phyloP scores from a whole-genome alignment of 2,888 invertebrate species.

The Sussaba pulchella region DNA sequence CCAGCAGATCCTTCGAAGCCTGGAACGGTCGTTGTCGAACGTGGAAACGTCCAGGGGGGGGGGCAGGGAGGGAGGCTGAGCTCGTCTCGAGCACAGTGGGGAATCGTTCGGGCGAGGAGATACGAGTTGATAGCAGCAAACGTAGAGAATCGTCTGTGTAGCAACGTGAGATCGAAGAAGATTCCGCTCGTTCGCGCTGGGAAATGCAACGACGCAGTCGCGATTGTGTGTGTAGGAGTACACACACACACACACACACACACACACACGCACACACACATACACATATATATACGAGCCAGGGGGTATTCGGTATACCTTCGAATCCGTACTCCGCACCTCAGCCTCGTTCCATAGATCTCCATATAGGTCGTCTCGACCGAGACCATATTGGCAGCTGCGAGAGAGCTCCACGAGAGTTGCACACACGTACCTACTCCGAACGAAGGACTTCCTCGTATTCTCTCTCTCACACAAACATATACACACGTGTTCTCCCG shows the following conservation, averaged over 20 bases:
- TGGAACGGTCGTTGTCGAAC: too few species aligned
- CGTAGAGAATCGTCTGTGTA: slow-evolving; percentile 10
- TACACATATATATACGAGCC: neutral
- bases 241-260: neutral
- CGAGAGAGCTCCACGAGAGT: too few species aligned
- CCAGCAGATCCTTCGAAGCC: slow-evolving; percentile 13
- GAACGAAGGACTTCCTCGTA: neutral
- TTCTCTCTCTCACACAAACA: neutral
- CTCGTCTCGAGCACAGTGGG: slow-evolving; percentile 18
- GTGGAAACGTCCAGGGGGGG: too few species aligned
- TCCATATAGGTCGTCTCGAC: too few species aligned
- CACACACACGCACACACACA: neutral
- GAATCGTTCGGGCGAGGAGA: slow-evolving; percentile 33
- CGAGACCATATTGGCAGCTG: too few species aligned
- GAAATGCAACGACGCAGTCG: neutral
- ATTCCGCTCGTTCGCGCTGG: slow-evolving; percentile 21
- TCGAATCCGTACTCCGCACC: too few species aligned
- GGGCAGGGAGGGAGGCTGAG: neutral
- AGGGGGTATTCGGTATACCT: too few species aligned
- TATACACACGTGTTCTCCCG: neutral
- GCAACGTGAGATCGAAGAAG: slow-evolving; percentile 11
- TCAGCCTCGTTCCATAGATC: too few species aligned
- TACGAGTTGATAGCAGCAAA: slow-evolving; percentile 42
- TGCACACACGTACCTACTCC: neutral
- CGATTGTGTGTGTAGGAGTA: neutral